Evolutionary conservation across 2,113 vertebrate species (phyloP), one percentile per base, ranked within the genome.

Genomic region (Rhinolophus ferrumequinum): DNA sequence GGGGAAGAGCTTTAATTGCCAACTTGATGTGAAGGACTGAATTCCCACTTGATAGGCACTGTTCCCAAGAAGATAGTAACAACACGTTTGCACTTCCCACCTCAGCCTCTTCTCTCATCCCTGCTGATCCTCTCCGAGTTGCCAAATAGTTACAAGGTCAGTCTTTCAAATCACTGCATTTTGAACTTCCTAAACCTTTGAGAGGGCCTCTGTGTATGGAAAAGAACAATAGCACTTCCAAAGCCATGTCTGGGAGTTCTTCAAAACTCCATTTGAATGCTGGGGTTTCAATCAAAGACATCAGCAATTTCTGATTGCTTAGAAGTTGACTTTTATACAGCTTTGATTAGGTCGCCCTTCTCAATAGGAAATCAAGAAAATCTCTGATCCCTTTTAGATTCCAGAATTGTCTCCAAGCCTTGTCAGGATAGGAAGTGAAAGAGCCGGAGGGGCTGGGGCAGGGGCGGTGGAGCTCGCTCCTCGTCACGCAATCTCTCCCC

Each of bases 161-260:
- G 80, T 75, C 85, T 95, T 91, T 94, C 85, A 90, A 91, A 88
- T 8, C 81, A 12, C 33, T 12, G 35, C 92, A 92, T 88, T 95
- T 96, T 95, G 91, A 96, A 98, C 90, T 96, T 94, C 76, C 96
- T 38, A 95, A 97, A 97, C 93, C 97, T 95, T 92, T 76, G 35
- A 33, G n/a, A 89, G 62, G 76, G 85, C 35, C 87, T 85, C 76
- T 89, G 91, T 89, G 91, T 94, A 70, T 26, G 44, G 69, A 58
- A 96, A 97, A 97, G 97, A 97, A 98, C 96, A 98, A 97, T 95
- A 95, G 94, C 12, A 52, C 97, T 97, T 97, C 97, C 95, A 97
- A 97, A 97, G 93, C 91, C 95, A 26, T 80, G 73, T 89, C 97
- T 72, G 38, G 0, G 90, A 96, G 95, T 97, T 97, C 90, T 93